Evolutionary conservation across 30 jellyfish, hydroid and myxozoan genomes (phyloP), one percentile per base, ranked within the genome.

Genomic region (Nemopilema nomurai): DNA sequence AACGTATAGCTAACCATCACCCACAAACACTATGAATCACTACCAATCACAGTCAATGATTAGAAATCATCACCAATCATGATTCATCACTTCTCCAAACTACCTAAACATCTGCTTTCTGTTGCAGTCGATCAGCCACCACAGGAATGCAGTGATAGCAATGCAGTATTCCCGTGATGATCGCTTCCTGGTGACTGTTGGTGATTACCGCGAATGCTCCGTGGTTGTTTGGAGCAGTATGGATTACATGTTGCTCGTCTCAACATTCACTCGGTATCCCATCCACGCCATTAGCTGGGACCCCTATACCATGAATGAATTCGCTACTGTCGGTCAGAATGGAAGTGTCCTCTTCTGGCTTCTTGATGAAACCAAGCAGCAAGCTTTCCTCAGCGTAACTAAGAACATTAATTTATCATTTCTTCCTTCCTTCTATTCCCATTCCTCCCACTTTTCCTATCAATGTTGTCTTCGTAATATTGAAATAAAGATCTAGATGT

Each of bases 131-230:
- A 73, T 93, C 78, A 84, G 65, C 26, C 87, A 77, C 28, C 98
- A 93, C 66, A 76, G 84, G 23, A 68, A 62, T 62, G 88, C 89
- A 67, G 72, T 89, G 23, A 49, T 83, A 6, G 97, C 97, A 8
- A 62, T 93, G 96, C 82, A 85, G 62, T 93, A 81, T 67, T 93
- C 98, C 16, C 85, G 98, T 6, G 98, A 93, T 62, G 98, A 93
- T 51, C 90, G 97, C 29, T 93, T 82, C 85, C 83, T 93, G n/a
- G 69, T 88, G 20, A 74, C 97, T 26, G 52, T 85, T 22, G 95
- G 97, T 17, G 91, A 89, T 76, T 93, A 76, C 67, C 90, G 87
- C 0, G 98, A 93, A 72, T 88, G 96, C 69, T 83, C 97, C 0
- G 90, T 93, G 51, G 96, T 81, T 41, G 70, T 93, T 26, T 93